Base-by-base conservation (phyloP, 1,140 invertebrate species). In the Ceratitis capitata region DNA sequence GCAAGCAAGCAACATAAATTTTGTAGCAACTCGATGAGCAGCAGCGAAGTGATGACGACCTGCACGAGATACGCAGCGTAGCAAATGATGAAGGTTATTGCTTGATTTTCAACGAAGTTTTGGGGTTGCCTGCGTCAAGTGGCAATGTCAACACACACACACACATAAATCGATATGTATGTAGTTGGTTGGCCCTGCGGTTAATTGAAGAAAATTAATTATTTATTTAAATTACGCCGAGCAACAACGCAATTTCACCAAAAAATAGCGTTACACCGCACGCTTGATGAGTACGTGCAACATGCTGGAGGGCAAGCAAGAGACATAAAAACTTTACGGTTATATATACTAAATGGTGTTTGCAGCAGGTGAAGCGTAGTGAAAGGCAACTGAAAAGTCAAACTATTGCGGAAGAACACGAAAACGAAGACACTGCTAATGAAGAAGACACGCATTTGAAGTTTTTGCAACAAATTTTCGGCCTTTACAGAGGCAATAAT, bases 121-220 rank as follows among this genome's bases (percentile, higher is more conserved):
- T 78, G 35, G 7, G 39, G 19, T n/a, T 35, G 64, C 6, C 14
- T 61, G 56, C n/a, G n/a, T 26, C 56, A n/a, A 61, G 16, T 53
- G 23, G 1, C 3, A 9, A 9, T 51, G 78, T 10, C 39, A 6
- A 39, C n/a, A 47, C 19, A 45, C 74, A 82, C 39, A 82, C 35
- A 47, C 26, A 78, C 47, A 53, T 23, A 83, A 19, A 83, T 61
- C 53, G 83, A 45, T 42, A n/a, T n/a, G n/a, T n/a, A n/a, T n/a
- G n/a, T n/a, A n/a, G n/a, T n/a, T n/a, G n/a, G 51, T 23, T 84
- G 85, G 84, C 87, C 86, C 88, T 87, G 85, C 78, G 56, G 83
- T 88, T 89, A 90, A 89, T 90, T 90, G 88, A 84, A 88, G 88
- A 47, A 89, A 88, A 90, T 90, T 89, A 90, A 90, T 90, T 90